Base-by-base conservation (phyloP, 1,140 invertebrate genomes). In the Brachystomella parvula region DNA sequence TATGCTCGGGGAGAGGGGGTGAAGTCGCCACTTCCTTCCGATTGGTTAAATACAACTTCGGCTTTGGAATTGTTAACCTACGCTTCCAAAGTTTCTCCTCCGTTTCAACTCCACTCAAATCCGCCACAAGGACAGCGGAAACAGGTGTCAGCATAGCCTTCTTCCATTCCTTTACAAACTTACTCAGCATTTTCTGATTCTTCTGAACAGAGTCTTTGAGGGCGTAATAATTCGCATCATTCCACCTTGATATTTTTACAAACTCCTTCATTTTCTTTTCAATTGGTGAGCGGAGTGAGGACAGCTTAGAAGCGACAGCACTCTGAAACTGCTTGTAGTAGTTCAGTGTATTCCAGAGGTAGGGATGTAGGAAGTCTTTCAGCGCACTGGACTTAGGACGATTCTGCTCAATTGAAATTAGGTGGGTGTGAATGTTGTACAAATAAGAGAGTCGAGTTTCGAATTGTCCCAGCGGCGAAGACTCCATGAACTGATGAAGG, bases 191-290 rank as follows among this genome's bases (percentile, higher is more conserved):
- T 69, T 87, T 85, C 75, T 96, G 92, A 0, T 90, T 88, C 77
- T 92, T 94, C 29, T 89, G 85, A 2, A 94, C 85, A 2, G 88
- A 87, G 70, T 89, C 86, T 71, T 91, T 93, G 9, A 98, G 84
- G n/a, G 91, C 85, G 85, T 90, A 96, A 76, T 95, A 95, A 75
- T 89, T 96, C 1, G 94, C 85, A 75, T 98, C 94, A 75, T 91
- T 94, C 89, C 94, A 98, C 33, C 90, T 82, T n/a, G 88, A 88
- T 49, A 98, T 96, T 77, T 97, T 96, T 0, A 98, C 89, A 77
- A 93, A 94, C 67, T 96, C 91, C 68, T 88, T 88, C 1, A 98
- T 75, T 77, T 94, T 89, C 79, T 94, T 95, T 72, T 96, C 91
- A 66, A 96, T 90, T 0, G 92, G 91, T 0, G 80, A 74, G 62